These are phyloP conservation scores for Haemorhous mexicanus DNA, from an alignment of 2,113 vertebrate species.

Conservation along the genomic window DNA sequence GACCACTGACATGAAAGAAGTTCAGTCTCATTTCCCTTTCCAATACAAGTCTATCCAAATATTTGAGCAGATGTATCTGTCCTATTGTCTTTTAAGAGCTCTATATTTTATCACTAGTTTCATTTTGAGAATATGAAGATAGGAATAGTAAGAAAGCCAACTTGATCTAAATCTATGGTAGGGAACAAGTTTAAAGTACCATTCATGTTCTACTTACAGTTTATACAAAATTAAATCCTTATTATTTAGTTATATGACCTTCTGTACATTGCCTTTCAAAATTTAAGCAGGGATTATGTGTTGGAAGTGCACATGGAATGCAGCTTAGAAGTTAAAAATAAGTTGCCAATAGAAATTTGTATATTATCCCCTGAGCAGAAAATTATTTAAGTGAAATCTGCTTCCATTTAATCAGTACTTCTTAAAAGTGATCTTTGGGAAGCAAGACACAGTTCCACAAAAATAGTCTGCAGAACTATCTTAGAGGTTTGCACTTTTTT, in stretches of 20 bases:
- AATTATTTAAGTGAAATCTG: neutral
- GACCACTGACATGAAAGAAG: conserved; percentile 44
- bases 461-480: neutral
- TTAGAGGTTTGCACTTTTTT: neutral
- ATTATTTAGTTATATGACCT: neutral
- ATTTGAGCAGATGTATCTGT: conserved; percentile 38
- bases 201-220: neutral
- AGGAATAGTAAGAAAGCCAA: neutral
- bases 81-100: conserved; percentile 26
- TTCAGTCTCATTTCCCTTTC: conserved; percentile 51
- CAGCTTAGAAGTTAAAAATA: neutral
- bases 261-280: neutral
- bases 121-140: conserved; percentile 1
- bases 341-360: neutral
- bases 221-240: neutral
- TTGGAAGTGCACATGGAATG: neutral
- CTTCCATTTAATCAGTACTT: neutral
- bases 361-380: neutral
- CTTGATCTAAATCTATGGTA: neutral
- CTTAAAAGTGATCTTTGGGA: neutral
- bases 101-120: conserved; percentile 35
- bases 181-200: neutral
- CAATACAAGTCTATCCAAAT: conserved; percentile 37
- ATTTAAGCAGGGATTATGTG: neutral
- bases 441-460: neutral